Conservation (phyloP, 2,797 vertebrate species). For the Luscinia luscinia region DNA sequence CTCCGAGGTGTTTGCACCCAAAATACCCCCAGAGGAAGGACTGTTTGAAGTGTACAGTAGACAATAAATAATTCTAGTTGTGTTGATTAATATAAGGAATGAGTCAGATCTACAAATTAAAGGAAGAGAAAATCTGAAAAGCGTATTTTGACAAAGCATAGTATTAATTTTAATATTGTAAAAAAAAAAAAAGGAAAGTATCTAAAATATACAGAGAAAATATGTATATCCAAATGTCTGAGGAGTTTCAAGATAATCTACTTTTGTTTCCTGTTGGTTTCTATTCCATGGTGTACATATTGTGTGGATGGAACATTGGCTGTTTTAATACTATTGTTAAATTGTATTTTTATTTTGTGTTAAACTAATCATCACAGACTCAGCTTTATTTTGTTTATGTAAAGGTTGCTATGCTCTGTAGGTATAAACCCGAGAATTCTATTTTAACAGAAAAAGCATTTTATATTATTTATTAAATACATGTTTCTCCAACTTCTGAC, state of each 20-base stretch:
- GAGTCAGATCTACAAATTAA: background rate
- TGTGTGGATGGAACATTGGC: slow-evolving; percentile 56
- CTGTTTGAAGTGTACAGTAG: slow-evolving; percentile 40
- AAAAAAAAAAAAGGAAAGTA: slow-evolving; percentile 42
- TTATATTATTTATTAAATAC: slow-evolving; percentile 81
- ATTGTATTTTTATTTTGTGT: slow-evolving; percentile 74
- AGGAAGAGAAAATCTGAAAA: background rate
- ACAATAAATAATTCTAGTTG: background rate
- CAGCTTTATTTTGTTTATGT: slow-evolving; percentile 74
- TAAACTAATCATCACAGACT: slow-evolving; percentile 70
- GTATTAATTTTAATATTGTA: slow-evolving; percentile 60
- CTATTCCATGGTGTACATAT: slow-evolving; percentile 69
- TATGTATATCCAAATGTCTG: slow-evolving; percentile 39
- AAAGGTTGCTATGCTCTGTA: slow-evolving; percentile 72
- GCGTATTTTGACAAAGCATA: slow-evolving; percentile 49
- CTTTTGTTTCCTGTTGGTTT: slow-evolving; percentile 56
- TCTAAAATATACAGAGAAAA: slow-evolving; percentile 62
- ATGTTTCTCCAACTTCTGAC: slow-evolving; percentile 69
- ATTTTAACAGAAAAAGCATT: slow-evolving; percentile 76
- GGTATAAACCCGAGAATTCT: slow-evolving; percentile 72
- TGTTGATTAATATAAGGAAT: background rate
- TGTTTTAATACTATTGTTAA: slow-evolving; percentile 68
- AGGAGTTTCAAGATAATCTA: slow-evolving; percentile 32
- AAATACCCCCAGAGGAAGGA: background rate
- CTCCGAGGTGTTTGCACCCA: background rate